Conservation (phyloP, 2,888 invertebrate species). For the Caenorhabditis sp. region DNA sequence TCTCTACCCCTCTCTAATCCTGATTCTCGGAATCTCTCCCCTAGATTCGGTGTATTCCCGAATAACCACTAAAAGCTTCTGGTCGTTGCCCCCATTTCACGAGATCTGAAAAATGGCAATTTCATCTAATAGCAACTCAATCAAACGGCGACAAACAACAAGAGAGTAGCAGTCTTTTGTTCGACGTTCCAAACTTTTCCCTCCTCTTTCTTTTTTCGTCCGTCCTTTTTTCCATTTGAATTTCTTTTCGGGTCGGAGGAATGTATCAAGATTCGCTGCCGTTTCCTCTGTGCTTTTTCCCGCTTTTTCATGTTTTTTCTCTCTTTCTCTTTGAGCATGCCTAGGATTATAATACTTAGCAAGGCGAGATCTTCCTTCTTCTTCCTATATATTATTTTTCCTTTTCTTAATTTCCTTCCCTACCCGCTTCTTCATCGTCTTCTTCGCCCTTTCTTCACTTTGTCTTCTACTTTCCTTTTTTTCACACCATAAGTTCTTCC, state of each 20-base stretch:
- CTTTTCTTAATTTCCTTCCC: conserved; percentile 30
- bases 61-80: conserved; percentile 7
- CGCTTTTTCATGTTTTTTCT: conserved; percentile 25
- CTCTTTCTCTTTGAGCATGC: conserved; percentile 37
- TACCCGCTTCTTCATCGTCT: conserved; percentile 28
- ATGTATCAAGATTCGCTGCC: conserved; percentile 56
- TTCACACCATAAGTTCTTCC: conserved; percentile 30
- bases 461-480: not conserved
- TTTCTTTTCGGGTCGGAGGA: conserved; percentile 35
- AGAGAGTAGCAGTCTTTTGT: conserved; percentile 34
- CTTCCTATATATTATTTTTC: conserved; percentile 35
- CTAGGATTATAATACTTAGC: conserved; percentile 63
- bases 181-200: conserved; percentile 43
- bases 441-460: conserved; percentile 9
- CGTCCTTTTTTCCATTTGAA: conserved; percentile 46
- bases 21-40: not conserved
- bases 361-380: conserved; percentile 40
- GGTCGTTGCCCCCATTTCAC: conserved; percentile 2
- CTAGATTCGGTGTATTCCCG: not conserved
- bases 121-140: conserved; percentile 49
- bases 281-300: conserved; percentile 34
- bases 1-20: not conserved
- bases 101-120: conserved; percentile 20
- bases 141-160: conserved; percentile 57
- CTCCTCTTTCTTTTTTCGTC: conserved; percentile 7